These are phyloP conservation scores for Verasper variegatus DNA, from an alignment of 2,113 vertebrate genomes.

Conservation along the genomic window DNA sequence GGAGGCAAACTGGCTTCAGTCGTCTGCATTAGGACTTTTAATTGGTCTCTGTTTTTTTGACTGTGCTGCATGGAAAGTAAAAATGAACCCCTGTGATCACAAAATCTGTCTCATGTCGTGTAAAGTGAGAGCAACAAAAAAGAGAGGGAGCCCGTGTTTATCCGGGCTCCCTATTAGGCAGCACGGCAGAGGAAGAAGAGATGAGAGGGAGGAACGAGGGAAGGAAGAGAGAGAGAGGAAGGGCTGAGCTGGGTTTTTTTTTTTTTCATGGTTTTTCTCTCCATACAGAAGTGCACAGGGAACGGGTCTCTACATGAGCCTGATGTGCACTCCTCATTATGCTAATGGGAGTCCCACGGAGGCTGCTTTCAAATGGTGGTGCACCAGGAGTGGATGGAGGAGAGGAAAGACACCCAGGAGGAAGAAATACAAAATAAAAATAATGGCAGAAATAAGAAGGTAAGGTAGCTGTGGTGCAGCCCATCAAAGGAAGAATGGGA, in stretches of 20 bases:
- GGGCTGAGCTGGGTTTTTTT: slow-evolving; percentile 18
- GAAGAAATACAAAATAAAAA: not conserved
- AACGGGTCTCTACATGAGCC: slow-evolving; percentile 43
- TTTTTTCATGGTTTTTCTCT: slow-evolving; percentile 43
- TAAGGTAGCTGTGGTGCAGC: not conserved
- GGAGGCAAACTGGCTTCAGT: slow-evolving; percentile 16
- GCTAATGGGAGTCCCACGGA: slow-evolving; percentile 37
- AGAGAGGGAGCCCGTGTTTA: slow-evolving; percentile 28
- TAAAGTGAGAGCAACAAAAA: slow-evolving; percentile 33
- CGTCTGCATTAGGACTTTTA: slow-evolving; percentile 40
- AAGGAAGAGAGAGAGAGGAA: slow-evolving; percentile 16
- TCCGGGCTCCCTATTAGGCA: slow-evolving; percentile 24
- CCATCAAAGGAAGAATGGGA: slow-evolving; percentile 16
- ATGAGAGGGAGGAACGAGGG: slow-evolving; percentile 31
- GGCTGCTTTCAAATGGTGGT: slow-evolving; percentile 16
- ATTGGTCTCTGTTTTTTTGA: slow-evolving; percentile 42
- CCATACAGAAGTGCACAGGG: slow-evolving; percentile 33
- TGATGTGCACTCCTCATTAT: slow-evolving; percentile 62
- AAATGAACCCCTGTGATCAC: slow-evolving; percentile 41
- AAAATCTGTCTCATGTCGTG: slow-evolving; percentile 47
- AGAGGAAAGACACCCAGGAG: slow-evolving; percentile 35
- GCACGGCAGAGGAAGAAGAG: slow-evolving; percentile 19
- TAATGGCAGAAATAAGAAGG: slow-evolving; percentile 1
- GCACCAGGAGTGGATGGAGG: not conserved
- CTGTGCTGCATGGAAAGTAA: slow-evolving; percentile 21